phyloP scores from a whole-genome alignment of 2,888 invertebrate genomes.

The Masnerella sp. region DNA sequence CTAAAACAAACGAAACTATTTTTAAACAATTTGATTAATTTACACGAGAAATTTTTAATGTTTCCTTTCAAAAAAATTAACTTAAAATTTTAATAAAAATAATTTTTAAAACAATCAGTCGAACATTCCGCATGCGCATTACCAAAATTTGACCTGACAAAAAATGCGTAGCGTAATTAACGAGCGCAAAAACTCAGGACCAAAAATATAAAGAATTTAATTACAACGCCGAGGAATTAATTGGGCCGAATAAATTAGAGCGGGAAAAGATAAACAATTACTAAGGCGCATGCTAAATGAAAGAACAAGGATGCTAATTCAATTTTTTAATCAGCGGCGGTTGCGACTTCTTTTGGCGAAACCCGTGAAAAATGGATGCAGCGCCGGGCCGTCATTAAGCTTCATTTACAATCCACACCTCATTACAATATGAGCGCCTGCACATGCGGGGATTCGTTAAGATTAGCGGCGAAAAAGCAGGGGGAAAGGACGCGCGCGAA shows the following conservation, averaged over 20 bases:
- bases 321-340: constrained; percentile 23
- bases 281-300: constrained; percentile 10
- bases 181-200: constrained; percentile 5
- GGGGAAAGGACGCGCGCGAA: constrained; percentile 67
- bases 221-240: constrained; percentile 30
- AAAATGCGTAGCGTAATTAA: constrained; percentile 15
- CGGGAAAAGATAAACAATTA: constrained; percentile 39
- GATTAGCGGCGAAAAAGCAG: constrained; percentile 71
- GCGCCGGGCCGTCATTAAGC: constrained; percentile 70
- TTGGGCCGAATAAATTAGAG: constrained; percentile 16
- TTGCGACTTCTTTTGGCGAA: constrained; percentile 54
- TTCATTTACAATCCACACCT: constrained; percentile 76
- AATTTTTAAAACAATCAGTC: no score
- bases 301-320: constrained; percentile 49
- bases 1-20: no score
- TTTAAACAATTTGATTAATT: no score
- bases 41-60: no score
- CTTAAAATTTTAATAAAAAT: no score
- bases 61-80: no score
- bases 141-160: no score
- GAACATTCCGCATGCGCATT: no score
- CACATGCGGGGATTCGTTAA: constrained; percentile 63
- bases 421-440: constrained; percentile 70
- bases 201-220: constrained; percentile 26
- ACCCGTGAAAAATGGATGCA: constrained; percentile 70